phyloP scores from a whole-genome alignment of 2,113 vertebrate species.

The Pelecanus crispus region DNA sequence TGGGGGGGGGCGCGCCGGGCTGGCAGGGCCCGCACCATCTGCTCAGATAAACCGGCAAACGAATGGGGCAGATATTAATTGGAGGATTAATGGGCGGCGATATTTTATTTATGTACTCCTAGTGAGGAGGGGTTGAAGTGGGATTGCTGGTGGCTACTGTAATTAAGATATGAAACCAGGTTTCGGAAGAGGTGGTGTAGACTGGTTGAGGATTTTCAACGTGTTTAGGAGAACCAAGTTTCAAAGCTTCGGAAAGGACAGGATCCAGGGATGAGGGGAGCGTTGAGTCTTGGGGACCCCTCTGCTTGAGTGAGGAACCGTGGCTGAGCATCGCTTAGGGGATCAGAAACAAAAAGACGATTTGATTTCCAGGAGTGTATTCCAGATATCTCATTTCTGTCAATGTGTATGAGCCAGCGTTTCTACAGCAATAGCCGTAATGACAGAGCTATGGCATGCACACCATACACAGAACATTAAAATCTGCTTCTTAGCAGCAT shows the following conservation, averaged over 20 bases:
- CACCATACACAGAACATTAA: background rate
- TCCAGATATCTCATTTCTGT: background rate
- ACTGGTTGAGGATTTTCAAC: background rate
- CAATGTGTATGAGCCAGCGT: background rate
- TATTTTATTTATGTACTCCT: background rate
- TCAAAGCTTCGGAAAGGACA: background rate
- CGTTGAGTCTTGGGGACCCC: background rate
- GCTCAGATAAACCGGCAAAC: accelerated
- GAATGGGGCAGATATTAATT: accelerated
- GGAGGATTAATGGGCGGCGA: background rate
- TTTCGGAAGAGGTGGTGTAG: background rate
- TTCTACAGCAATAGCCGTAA: background rate
- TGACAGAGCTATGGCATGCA: background rate
- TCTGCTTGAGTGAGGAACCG: background rate
- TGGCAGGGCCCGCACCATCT: background rate
- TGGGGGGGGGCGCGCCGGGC: accelerated
- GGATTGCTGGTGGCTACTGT: background rate
- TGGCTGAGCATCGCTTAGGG: background rate
- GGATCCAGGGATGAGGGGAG: background rate
- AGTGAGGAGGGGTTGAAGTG: background rate
- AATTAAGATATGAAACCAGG: background rate
- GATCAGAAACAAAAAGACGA: background rate
- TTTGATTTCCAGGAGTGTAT: background rate
- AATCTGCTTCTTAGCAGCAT: background rate
- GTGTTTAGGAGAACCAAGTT: background rate